Conservation (phyloP, 2,888 invertebrate species). For the Lymantria dispar region DNA sequence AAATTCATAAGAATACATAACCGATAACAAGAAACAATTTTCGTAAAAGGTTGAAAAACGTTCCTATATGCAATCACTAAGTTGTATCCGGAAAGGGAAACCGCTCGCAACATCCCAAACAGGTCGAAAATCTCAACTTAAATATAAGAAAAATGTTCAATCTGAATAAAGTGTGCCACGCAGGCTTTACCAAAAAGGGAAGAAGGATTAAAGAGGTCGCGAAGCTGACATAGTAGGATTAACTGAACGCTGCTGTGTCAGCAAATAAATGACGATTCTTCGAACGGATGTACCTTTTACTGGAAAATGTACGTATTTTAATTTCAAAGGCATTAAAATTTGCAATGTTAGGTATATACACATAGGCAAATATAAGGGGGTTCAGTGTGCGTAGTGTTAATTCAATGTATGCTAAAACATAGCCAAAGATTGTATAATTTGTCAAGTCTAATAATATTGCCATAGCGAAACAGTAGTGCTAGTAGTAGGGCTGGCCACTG, state of each 20-base stretch:
- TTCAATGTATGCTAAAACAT: too few relatives aligned
- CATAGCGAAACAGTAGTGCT: too few relatives aligned
- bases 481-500: too few relatives aligned
- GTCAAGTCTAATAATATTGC: too few relatives aligned
- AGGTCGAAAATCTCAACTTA: conserved; percentile 36
- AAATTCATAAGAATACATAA: background rate
- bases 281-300: conserved; percentile 38
- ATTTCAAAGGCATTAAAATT: background rate
- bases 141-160: conserved; percentile 46
- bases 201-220: conserved; percentile 75
- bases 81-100: conserved; percentile 15
- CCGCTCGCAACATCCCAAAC: conserved; percentile 28
- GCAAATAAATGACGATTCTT: conserved; percentile 65
- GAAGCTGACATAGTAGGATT: conserved; percentile 74
- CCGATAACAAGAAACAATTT: background rate
- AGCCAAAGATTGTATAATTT: too few relatives aligned
- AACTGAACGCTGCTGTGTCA: conserved; percentile 60
- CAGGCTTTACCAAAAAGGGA: conserved; percentile 56
- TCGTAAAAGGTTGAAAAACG: conserved; percentile 8
- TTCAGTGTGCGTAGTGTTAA: too few relatives aligned
- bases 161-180: conserved; percentile 57
- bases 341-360: background rate
- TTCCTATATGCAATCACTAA: conserved; percentile 16
- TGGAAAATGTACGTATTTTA: conserved; percentile 21
- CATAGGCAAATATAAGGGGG: too few relatives aligned